A percentile compares a stretch with the other conserved stretches of the same genome.
Conservation (phyloP, 2,888 invertebrate species). For the Sinhomidia bicolor region DNA sequence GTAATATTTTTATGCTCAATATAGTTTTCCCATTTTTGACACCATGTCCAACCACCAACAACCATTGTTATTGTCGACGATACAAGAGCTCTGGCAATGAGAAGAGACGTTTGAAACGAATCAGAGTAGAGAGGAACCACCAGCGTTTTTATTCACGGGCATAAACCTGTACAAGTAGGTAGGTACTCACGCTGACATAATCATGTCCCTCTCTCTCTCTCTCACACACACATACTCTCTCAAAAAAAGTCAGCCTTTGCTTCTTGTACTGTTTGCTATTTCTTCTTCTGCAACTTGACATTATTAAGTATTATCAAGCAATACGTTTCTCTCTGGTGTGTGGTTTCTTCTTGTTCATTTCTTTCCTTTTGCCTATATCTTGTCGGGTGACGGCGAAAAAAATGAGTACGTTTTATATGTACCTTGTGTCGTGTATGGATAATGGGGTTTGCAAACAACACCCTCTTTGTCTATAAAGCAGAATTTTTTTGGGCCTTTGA, state of each 20-base stretch:
- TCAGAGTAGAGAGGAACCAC: not conserved
- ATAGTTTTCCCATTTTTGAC: conserved; percentile 23
- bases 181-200: conserved; percentile 16
- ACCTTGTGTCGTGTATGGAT: conserved; percentile 16
- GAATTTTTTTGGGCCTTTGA: conserved; percentile 13
- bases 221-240: not conserved
- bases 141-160: not conserved
- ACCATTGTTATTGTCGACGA: not conserved
- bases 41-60: not conserved
- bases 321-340: conserved; percentile 19
- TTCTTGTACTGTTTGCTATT: too few species aligned
- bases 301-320: conserved; percentile 34
- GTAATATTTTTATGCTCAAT: not conserved
- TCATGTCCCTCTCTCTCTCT: not conserved
- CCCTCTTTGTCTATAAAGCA: conserved; percentile 11
- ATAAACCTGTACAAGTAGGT: too few species aligned
- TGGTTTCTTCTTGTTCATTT: conserved; percentile 6
- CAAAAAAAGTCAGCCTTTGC: not conserved
- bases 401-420: not conserved
- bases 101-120: not conserved
- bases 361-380: too few species aligned
- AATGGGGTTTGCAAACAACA: conserved; percentile 26
- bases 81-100: not conserved
- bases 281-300: conserved; percentile 21
- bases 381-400: not conserved